Evolutionary conservation across 2,797 vertebrate species (phyloP).

Genomic region (Cirrhinus mrigala): DNA sequence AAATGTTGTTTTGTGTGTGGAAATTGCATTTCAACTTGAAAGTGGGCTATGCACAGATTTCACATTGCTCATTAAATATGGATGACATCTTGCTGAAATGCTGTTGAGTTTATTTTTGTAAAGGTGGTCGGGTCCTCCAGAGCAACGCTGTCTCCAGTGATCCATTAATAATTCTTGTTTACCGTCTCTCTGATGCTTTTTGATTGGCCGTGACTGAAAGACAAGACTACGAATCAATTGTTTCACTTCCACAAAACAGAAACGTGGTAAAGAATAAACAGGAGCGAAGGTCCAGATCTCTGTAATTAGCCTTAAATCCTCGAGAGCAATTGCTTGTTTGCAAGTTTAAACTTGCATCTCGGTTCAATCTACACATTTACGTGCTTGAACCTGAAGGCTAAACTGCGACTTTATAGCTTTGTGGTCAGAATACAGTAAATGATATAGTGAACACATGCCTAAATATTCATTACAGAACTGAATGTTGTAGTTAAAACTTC

Average conservation of each 20-base stretch:
- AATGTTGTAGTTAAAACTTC: not conserved
- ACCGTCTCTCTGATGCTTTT: constrained; percentile 33
- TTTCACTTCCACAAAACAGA: constrained; percentile 28
- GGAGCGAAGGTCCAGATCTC: constrained; percentile 17
- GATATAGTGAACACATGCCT: not conserved
- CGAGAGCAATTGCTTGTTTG: constrained; percentile 4
- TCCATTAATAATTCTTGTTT: constrained; percentile 46
- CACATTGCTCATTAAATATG: constrained; percentile 44
- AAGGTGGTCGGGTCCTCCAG: constrained; percentile 34
- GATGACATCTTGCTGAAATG: constrained; percentile 41
- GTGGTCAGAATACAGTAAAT: constrained; percentile 5
- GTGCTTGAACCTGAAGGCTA: constrained; percentile 9
- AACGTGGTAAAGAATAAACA: constrained; percentile 33
- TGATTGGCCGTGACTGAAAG: constrained; percentile 46
- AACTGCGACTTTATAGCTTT: not conserved
- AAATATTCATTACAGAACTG: not conserved
- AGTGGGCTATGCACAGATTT: constrained; percentile 31
- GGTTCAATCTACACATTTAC: not conserved
- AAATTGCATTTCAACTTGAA: constrained; percentile 48
- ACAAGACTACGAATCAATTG: constrained; percentile 30
- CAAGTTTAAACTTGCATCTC: not conserved
- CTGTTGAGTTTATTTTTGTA: constrained; percentile 39
- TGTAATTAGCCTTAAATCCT: not conserved
- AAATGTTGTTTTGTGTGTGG: constrained; percentile 36
- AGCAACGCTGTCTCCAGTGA: constrained; percentile 31